These are phyloP conservation scores for Sialia sialis DNA, from an alignment of 2,113 vertebrate genomes.

Conservation along the genomic window DNA sequence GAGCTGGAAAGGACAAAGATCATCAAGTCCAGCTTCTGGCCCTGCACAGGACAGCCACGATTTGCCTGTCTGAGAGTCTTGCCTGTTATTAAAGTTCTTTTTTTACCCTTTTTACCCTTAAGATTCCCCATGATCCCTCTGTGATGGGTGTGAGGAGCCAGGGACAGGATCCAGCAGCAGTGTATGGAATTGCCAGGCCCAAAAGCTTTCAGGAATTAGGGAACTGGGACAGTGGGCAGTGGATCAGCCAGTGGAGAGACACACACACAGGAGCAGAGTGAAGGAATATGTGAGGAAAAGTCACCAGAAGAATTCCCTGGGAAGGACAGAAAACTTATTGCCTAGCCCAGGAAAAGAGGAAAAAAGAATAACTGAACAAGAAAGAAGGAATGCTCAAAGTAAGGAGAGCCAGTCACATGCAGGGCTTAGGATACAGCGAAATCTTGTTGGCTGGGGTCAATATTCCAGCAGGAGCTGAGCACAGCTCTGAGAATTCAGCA, in stretches of 20 bases:
- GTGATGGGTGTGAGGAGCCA: too few species aligned
- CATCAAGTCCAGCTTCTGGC: not conserved
- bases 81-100: not conserved
- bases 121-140: not conserved
- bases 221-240: not conserved
- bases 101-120: not conserved
- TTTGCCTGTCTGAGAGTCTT: not conserved
- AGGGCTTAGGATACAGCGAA: not conserved
- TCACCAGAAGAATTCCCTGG: not conserved
- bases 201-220: not conserved
- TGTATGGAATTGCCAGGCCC: not conserved
- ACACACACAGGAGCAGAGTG: not conserved
- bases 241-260: not conserved
- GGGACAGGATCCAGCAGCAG: not conserved
- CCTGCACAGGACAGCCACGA: not conserved
- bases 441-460: not conserved
- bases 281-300: not conserved
- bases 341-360: not conserved
- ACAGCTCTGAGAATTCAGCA: not conserved
- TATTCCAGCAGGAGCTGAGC: not conserved
- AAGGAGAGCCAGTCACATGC: not conserved
- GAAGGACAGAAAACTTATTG: not conserved
- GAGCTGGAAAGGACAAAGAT: not conserved
- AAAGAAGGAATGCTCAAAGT: not conserved
- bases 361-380: not conserved